Percentiles rank a stretch among this genome's conserved stretches.
These are phyloP conservation scores for Brachionus rotundiformis DNA, from an alignment of 1,140 invertebrate species.

Conservation along the genomic window DNA sequence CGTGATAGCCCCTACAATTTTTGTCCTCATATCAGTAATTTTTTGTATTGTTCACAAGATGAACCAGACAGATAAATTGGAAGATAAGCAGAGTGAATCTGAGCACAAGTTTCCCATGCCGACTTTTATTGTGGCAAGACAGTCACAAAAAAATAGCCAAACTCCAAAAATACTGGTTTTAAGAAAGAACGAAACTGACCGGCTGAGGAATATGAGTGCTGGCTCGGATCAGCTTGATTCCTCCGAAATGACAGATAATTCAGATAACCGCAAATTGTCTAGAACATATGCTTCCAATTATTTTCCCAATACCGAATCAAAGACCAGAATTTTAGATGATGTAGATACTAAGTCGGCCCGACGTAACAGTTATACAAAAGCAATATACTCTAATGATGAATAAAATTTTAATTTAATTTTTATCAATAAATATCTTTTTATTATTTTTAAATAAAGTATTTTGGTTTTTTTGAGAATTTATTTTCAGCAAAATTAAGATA, in stretches of 20 bases:
- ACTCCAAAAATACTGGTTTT: not conserved
- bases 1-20: not conserved
- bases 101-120: not conserved
- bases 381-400: not conserved
- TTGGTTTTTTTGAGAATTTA: no score
- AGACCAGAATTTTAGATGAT: not conserved
- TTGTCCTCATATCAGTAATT: constrained; percentile 11
- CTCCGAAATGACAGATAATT: not conserved
- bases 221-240: not conserved
- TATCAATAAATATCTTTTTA: no score
- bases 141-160: not conserved
- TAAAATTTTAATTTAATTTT: not conserved
- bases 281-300: not conserved
- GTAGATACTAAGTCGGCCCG: not conserved
- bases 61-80: not conserved
- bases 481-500: no score
- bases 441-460: no score
- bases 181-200: not conserved
- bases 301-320: not conserved
- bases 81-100: not conserved
- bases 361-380: constrained; percentile 15
- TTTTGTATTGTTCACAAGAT: not conserved
- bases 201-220: not conserved
- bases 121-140: not conserved
- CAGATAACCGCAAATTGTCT: not conserved